Evolutionary conservation across 1,140 invertebrate genomes (phyloP), one percentile per base, ranked within the genome.

Genomic region (Trichomalopsis sarcophagae): DNA sequence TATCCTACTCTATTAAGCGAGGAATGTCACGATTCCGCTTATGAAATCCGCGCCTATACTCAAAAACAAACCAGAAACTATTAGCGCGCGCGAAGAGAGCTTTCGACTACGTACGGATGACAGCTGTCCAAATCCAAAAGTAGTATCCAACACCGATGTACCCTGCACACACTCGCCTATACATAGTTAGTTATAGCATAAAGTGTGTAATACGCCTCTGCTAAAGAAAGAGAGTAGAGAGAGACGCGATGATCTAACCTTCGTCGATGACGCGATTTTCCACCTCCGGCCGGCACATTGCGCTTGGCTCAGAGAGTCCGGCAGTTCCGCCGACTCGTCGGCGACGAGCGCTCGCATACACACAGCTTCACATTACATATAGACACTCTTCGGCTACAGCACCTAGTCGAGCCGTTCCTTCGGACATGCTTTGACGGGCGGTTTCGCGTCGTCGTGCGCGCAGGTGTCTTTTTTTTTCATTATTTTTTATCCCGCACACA

Each of bases 191-290:
- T 62, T 62, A 62, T n/a, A 62, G 50, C 50, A 55, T 66, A 50
- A 55, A 79, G 27, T 36, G 50, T 55, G 50, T 21, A 50, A 40
- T 79, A 68, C 77, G 50, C 50, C 33, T 68, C 55, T 68, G 17
- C 62, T 66, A 66, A 17, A 79, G 14, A 55, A 55, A 55, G 50
- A 55, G 50, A 55, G 50, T 55, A 55, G 50, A 69, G 66, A n/a
- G 27, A 40, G 73, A 74, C 23, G 69, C 30, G 81, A 82, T 82
- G 81, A 83, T 83, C 73, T 83, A 83, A 83, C 50, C 81, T 82
- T 82, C 33, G 47, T 5, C 71, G 71, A 76, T 82, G 81, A 82
- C 73, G 73, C 47, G 50, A 75, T 77, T 75, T 82, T 23, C 71
- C 73, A 75, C 50, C 50, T 76, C 33, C 36, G 33, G 27, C 21